phyloP scores from a whole-genome alignment of 92 coral and sea anemone genomes.

The Anthopleura xanthogrammica region DNA sequence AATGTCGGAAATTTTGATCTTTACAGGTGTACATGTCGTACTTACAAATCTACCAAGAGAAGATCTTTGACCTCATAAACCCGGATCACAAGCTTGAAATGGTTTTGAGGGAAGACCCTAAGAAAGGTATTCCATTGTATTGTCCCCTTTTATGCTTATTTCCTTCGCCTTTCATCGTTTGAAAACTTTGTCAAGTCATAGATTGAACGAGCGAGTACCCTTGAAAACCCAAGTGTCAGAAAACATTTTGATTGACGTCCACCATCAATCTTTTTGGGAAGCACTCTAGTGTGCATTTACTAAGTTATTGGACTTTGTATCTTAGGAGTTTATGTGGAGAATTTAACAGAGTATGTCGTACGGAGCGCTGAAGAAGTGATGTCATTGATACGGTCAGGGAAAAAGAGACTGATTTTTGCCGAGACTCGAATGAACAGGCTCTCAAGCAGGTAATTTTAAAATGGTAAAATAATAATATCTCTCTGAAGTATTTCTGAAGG shows the following conservation, averaged over 20 bases:
- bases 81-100: slow-evolving; percentile 71
- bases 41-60: slow-evolving; percentile 86
- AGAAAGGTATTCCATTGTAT: slow-evolving; percentile 44
- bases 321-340: slow-evolving; percentile 80
- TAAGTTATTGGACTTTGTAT: not conserved
- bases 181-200: too few species aligned
- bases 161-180: not conserved
- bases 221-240: too few species aligned
- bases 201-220: too few species aligned
- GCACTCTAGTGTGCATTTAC: not conserved
- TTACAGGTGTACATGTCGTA: slow-evolving; percentile 80
- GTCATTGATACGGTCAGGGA: slow-evolving; percentile 65
- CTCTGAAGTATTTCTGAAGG: not conserved
- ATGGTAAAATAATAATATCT: too few species aligned
- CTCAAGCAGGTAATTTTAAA: slow-evolving; percentile 67
- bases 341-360: slow-evolving; percentile 47
- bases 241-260: too few species aligned
- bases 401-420: slow-evolving; percentile 74
- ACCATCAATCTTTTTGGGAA: not conserved
- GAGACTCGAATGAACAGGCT: slow-evolving; percentile 86
- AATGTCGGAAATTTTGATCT: not conserved
- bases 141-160: not conserved
- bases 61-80: slow-evolving; percentile 74
- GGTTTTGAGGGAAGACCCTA: slow-evolving; percentile 78
- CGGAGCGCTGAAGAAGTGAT: slow-evolving; percentile 69